phyloP scores from a whole-genome alignment of 2,797 vertebrate genomes.

The Labroides dimidiatus region DNA sequence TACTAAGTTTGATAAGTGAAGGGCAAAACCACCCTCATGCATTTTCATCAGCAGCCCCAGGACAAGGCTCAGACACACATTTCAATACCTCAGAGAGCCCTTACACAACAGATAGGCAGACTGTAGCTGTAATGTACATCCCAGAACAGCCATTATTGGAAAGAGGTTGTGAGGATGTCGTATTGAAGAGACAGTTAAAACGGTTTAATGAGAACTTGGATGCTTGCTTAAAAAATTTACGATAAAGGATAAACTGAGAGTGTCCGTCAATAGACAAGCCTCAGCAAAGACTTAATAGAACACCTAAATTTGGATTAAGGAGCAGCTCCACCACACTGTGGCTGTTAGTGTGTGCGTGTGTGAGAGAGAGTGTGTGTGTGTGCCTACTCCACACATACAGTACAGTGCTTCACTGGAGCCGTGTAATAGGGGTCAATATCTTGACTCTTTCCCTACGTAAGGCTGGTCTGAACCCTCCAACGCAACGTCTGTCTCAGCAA shows the following conservation, averaged over 20 bases:
- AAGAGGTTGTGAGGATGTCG: constrained; percentile 71
- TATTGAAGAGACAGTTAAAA: constrained; percentile 75
- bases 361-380: constrained; percentile 6
- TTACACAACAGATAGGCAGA: constrained; percentile 76
- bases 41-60: constrained; percentile 78
- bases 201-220: constrained; percentile 78
- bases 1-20: constrained; percentile 83
- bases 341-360: constrained; percentile 16
- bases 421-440: constrained; percentile 62
- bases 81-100: constrained; percentile 79
- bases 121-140: constrained; percentile 75
- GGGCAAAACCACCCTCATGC: constrained; percentile 79
- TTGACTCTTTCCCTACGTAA: constrained; percentile 58
- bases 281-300: constrained; percentile 70
- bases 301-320: constrained; percentile 76
- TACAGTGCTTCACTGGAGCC: constrained; percentile 29
- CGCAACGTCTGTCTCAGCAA: constrained; percentile 73
- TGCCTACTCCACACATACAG: constrained; percentile 23
- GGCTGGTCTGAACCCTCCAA: constrained; percentile 62
- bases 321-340: constrained; percentile 27
- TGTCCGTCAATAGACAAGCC: constrained; percentile 60
- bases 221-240: constrained; percentile 76
- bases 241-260: constrained; percentile 68
- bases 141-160: constrained; percentile 75
- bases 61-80: constrained; percentile 77